phyloP scores from a whole-genome alignment of 92 coral and sea anemone species.

The Phenganax subtilis region DNA sequence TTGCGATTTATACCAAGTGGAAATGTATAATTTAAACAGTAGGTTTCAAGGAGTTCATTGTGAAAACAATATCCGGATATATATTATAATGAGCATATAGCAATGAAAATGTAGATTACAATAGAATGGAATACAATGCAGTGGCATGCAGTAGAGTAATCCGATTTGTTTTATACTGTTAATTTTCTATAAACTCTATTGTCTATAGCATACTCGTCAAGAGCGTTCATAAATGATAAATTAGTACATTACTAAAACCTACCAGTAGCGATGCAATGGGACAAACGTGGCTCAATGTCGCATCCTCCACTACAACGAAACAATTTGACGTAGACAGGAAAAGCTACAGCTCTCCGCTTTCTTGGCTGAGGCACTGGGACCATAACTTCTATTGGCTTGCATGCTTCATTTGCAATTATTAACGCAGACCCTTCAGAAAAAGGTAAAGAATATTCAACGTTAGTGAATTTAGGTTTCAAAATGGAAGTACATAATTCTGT shows the following conservation, averaged over 20 bases:
- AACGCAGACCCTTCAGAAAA: slow-evolving; percentile 6
- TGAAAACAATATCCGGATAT: too few species aligned
- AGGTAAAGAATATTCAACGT: neutral
- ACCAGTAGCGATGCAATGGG: slow-evolving; percentile 27
- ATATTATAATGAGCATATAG: too few species aligned
- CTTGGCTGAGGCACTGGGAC: slow-evolving; percentile 36
- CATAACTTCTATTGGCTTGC: slow-evolving; percentile 41
- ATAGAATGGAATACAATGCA: too few species aligned
- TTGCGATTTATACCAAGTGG: neutral
- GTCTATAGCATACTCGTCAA: neutral
- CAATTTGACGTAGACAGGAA: slow-evolving; percentile 31
- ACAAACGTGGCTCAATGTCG: slow-evolving; percentile 31
- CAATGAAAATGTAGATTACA: too few species aligned
- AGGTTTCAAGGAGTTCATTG: too few species aligned
- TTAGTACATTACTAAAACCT: neutral
- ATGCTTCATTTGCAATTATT: slow-evolving; percentile 21
- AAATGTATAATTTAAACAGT: too few species aligned
- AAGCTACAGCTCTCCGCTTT: slow-evolving; percentile 19
- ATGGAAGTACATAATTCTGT: too few species aligned
- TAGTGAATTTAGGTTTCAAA: too few species aligned
- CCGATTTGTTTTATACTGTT: too few species aligned
- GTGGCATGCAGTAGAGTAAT: too few species aligned
- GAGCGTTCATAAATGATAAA: neutral
- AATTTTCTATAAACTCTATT: too few species aligned
- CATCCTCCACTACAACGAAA: slow-evolving; percentile 43